These are phyloP conservation scores for Gadus macrocephalus DNA, from an alignment of 2,113 vertebrate genomes.

Conservation along the genomic window DNA sequence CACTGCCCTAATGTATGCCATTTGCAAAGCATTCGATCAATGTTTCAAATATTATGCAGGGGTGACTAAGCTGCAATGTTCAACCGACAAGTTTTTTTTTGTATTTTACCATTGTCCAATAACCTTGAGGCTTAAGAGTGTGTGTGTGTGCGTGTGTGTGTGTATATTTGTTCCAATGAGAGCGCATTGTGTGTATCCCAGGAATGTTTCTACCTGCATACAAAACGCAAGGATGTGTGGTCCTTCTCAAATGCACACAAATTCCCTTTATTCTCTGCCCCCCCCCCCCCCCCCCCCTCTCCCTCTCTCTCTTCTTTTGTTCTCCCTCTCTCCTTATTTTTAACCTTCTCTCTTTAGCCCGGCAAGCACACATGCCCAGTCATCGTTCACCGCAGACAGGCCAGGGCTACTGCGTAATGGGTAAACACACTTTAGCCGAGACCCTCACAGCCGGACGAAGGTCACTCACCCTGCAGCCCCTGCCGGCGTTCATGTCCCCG, in stretches of 20 bases:
- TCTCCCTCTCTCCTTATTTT: slow-evolving; percentile 8
- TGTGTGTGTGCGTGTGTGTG: slow-evolving; percentile 2
- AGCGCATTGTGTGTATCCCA: not conserved
- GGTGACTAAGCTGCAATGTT: too few relatives aligned
- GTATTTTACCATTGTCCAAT: too few relatives aligned
- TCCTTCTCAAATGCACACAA: too few relatives aligned
- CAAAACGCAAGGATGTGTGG: too few relatives aligned
- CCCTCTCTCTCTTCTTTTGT: too few relatives aligned
- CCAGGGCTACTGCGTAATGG: slow-evolving; percentile 55
- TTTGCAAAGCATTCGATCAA: too few relatives aligned
- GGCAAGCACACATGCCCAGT: slow-evolving; percentile 5
- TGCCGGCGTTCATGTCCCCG: slow-evolving; percentile 15
- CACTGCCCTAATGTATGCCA: too few relatives aligned
- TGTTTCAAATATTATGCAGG: too few relatives aligned
- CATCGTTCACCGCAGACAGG: slow-evolving; percentile 16
- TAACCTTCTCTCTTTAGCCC: not conserved
- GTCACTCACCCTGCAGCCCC: slow-evolving; percentile 44
- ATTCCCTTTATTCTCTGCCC: not conserved
- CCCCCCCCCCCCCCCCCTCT: too few relatives aligned
- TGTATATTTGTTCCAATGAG: not conserved
- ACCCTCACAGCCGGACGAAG: slow-evolving; percentile 28
- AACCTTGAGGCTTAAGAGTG: not conserved
- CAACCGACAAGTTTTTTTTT: too few relatives aligned
- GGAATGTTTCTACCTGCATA: slow-evolving; percentile 13
- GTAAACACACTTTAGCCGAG: slow-evolving; percentile 54